Percentiles rank a stretch among this genome's conserved stretches.
Conservation (phyloP, 2,888 invertebrate species). For the Deroplatys truncata region DNA sequence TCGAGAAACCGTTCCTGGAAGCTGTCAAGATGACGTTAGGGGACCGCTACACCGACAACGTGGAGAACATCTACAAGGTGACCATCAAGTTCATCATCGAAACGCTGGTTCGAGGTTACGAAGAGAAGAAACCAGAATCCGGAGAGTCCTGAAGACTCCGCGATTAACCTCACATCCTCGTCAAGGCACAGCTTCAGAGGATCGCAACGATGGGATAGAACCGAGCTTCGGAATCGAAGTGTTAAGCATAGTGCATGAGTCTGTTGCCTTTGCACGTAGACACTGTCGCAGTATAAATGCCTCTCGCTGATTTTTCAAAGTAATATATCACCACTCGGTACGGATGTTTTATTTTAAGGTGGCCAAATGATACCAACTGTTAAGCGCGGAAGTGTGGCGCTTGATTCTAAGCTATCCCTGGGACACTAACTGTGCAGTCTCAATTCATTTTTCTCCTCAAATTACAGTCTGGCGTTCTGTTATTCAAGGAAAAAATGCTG, state of each 20-base stretch:
- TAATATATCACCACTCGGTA: not conserved
- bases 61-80: conserved; percentile 82
- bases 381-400: not conserved
- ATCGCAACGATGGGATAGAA: not conserved
- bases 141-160: not conserved
- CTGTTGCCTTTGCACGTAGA: not conserved
- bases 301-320: not conserved
- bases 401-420: not conserved
- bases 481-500: too few relatives aligned
- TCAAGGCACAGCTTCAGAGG: not conserved
- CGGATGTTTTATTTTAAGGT: not conserved
- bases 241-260: not conserved
- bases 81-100: conserved; percentile 85
- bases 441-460: too few relatives aligned
- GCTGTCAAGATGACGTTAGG: conserved; percentile 82
- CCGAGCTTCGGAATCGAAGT: not conserved
- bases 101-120: conserved; percentile 75
- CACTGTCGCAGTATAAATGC: not conserved
- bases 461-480: too few relatives aligned
- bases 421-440: too few relatives aligned
- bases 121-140: conserved; percentile 38
- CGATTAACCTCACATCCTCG: not conserved
- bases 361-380: not conserved
- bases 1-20: conserved; percentile 82
- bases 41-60: conserved; percentile 84